A percentile compares a stretch with the other conserved stretches of the same genome.
Evolutionary conservation across 1,140 invertebrate species (phyloP).

Genomic region (Globodera ellingtonae): DNA sequence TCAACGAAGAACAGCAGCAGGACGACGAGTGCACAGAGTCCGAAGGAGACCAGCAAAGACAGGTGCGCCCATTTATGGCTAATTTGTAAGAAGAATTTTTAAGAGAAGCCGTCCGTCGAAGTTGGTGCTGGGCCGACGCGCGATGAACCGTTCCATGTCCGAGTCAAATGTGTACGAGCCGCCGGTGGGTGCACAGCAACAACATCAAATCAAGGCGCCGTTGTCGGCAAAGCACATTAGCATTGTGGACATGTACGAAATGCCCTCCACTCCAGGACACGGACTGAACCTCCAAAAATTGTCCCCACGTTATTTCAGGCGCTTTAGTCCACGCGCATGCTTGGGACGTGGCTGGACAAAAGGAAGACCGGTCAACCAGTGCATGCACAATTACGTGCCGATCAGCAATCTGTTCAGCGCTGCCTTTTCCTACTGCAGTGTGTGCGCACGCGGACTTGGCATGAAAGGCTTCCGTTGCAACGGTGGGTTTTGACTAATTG

Average conservation of each 20-base stretch:
- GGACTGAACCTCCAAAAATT: neutral
- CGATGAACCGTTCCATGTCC: constrained; percentile 6
- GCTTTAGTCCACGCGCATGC: neutral
- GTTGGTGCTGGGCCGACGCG: neutral
- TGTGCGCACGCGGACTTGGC: constrained; percentile 25
- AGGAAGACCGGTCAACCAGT: constrained; percentile 28
- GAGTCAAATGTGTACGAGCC: constrained; percentile 20
- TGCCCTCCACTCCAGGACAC: neutral
- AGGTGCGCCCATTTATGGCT: neutral
- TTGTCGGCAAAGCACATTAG: constrained; percentile 14
- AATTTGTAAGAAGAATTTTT: neutral
- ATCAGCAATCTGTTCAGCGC: constrained; percentile 19
- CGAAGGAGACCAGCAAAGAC: neutral
- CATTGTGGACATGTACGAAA: constrained; percentile 24
- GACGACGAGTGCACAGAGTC: neutral
- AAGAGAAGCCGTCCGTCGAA: neutral
- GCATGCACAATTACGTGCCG: constrained; percentile 25
- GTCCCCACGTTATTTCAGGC: neutral
- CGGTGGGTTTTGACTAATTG: constrained; percentile 6
- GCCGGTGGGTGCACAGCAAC: neutral
- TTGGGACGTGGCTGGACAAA: constrained; percentile 38
- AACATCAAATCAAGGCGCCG: constrained; percentile 3
- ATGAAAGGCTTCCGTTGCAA: constrained; percentile 30
- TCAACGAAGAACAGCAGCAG: neutral
- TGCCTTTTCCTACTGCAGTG: constrained; percentile 14